phyloP scores from a whole-genome alignment of 2,113 vertebrate genomes.

The Dipodomys stephensi region DNA sequence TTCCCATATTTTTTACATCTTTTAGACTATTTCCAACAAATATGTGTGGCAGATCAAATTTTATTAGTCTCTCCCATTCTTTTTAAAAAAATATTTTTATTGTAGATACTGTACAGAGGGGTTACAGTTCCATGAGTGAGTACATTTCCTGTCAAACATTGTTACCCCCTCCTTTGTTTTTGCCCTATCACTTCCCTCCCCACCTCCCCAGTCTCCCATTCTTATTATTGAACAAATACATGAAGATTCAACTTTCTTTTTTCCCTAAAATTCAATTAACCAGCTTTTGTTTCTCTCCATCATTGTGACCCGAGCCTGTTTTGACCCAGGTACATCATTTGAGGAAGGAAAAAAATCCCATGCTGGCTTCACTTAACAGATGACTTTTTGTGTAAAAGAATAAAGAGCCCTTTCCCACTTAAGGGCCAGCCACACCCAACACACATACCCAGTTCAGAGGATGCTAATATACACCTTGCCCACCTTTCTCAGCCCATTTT shows the following conservation, averaged over 20 bases:
- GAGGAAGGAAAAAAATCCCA: neutral
- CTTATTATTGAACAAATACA: slow-evolving; percentile 16
- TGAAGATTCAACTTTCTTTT: neutral
- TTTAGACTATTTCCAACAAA: slow-evolving; percentile 48
- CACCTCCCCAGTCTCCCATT: neutral
- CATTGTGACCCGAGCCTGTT: neutral
- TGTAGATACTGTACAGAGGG: too few species aligned
- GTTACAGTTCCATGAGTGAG: too few species aligned
- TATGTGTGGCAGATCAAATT: slow-evolving; percentile 26
- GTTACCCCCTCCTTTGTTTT: too few species aligned
- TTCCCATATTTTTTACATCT: too few species aligned
- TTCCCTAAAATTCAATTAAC: too few species aligned
- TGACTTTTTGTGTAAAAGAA: neutral
- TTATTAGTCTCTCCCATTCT: slow-evolving; percentile 37
- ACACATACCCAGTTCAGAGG: slow-evolving; percentile 53
- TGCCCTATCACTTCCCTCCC: too few species aligned
- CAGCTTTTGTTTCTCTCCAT: too few species aligned
- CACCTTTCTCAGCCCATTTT: slow-evolving; percentile 37
- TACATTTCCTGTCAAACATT: too few species aligned
- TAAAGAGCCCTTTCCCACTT: neutral
- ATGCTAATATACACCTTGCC: slow-evolving; percentile 78
- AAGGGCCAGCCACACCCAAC: neutral
- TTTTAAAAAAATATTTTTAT: too few species aligned
- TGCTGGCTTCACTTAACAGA: neutral
- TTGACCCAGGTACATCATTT: slow-evolving; percentile 16